Conservation (phyloP, 2,797 vertebrate species). For the Poecilia wingei region DNA sequence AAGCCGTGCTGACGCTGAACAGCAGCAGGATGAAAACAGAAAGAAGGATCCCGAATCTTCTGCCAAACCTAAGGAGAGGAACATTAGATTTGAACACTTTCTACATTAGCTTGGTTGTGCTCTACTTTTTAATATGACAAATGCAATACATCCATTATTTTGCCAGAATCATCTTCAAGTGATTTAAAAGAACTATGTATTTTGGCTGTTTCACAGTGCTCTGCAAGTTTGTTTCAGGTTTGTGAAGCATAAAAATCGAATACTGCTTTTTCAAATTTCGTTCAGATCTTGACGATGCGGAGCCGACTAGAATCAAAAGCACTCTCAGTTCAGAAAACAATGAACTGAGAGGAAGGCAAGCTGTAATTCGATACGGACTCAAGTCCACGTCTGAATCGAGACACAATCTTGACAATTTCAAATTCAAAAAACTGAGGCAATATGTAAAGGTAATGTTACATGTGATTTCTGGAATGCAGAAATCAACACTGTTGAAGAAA, state of each 20-base stretch:
- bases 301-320: no score
- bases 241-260: no score
- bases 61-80: conserved; percentile 81
- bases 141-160: neutral
- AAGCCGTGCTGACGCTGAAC: conserved; percentile 77
- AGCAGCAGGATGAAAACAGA: conserved; percentile 76
- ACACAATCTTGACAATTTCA: neutral
- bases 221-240: no score
- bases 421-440: neutral
- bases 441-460: neutral
- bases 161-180: neutral
- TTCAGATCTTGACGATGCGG: no score
- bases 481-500: neutral
- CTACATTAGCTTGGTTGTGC: neutral
- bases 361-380: neutral
- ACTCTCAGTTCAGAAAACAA: neutral
- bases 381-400: neutral
- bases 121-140: no score
- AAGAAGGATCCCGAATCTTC: conserved; percentile 78
- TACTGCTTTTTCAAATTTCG: no score
- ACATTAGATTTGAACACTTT: neutral
- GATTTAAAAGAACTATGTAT: no score
- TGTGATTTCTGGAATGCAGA: neutral
- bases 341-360: neutral
- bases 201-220: no score